Percentiles rank a stretch among this genome's conserved stretches.
Evolutionary conservation across 2,113 vertebrate genomes (phyloP).

Genomic region (Notothenia rossii): DNA sequence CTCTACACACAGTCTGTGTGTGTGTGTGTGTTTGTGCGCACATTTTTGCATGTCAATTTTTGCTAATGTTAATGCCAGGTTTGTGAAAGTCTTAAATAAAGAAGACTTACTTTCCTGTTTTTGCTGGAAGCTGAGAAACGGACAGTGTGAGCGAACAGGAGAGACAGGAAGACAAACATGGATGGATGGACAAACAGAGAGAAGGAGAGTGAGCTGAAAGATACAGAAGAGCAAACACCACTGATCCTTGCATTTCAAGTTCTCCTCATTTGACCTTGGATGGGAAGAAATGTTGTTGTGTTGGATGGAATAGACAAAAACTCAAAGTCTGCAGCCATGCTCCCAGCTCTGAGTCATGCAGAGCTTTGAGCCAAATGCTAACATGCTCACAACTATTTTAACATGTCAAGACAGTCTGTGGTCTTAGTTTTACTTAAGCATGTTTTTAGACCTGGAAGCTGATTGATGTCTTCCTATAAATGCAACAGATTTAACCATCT

Average conservation of each 20-base stretch:
- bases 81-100: conserved; percentile 3
- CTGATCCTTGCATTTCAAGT: no score
- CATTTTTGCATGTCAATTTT: conserved; percentile 33
- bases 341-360: background rate
- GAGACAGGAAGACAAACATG: background rate
- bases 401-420: no score
- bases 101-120: conserved; percentile 13
- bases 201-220: background rate
- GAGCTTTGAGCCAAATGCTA: no score
- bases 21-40: background rate
- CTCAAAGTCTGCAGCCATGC: background rate
- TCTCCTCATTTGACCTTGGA: background rate
- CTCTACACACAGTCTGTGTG: conserved; percentile 18
- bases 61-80: conserved; percentile 29
- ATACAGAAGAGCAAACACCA: background rate
- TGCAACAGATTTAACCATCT: no score
- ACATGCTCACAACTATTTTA: no score
- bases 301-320: background rate
- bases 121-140: background rate
- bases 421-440: no score
- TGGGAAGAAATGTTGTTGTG: background rate
- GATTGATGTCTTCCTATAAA: background rate
- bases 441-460: background rate
- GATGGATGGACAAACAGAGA: background rate
- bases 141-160: background rate